These are phyloP conservation scores for Ferrisia virgata DNA, from an alignment of 2,888 invertebrate species.

Conservation along the genomic window DNA sequence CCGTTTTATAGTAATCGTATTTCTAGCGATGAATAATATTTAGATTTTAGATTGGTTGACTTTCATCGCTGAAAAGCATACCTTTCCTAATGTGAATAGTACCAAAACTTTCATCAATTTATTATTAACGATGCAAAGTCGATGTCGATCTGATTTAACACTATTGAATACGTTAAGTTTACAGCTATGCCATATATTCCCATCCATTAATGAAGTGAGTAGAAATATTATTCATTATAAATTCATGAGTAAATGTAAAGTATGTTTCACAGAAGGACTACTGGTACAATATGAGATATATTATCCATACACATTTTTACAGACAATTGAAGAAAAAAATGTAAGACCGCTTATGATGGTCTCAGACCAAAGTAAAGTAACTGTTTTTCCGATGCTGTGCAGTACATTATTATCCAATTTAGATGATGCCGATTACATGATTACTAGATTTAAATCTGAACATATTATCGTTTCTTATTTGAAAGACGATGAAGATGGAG, in stretches of 20 bases:
- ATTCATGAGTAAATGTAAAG: background rate
- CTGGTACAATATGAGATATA: too few species aligned
- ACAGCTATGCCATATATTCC: slow-evolving; percentile 54
- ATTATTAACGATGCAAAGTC: slow-evolving; percentile 53
- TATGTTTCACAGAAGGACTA: too few species aligned
- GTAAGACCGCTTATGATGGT: slow-evolving; percentile 48
- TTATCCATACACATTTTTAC: too few species aligned
- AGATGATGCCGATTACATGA: slow-evolving; percentile 55
- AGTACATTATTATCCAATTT: slow-evolving; percentile 50
- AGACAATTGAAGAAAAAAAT: slow-evolving; percentile 49
- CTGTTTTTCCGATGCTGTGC: slow-evolving; percentile 48
- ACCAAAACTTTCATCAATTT: slow-evolving; percentile 53
- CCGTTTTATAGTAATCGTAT: too few species aligned
- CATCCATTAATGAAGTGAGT: slow-evolving; percentile 55
- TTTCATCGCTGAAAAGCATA: slow-evolving; percentile 52
- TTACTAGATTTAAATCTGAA: slow-evolving; percentile 54
- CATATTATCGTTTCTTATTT: slow-evolving; percentile 48
- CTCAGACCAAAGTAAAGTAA: slow-evolving; percentile 47
- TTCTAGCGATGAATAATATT: too few species aligned
- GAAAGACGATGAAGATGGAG: slow-evolving; percentile 8
- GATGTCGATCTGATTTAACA: slow-evolving; percentile 53
- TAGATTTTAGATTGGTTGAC: slow-evolving; percentile 55
- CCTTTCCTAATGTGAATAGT: slow-evolving; percentile 51
- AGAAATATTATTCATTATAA: background rate
- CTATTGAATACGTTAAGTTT: slow-evolving; percentile 55